phyloP scores from a whole-genome alignment of 2,888 invertebrate genomes.

The Caenorhabditis sp. region DNA sequence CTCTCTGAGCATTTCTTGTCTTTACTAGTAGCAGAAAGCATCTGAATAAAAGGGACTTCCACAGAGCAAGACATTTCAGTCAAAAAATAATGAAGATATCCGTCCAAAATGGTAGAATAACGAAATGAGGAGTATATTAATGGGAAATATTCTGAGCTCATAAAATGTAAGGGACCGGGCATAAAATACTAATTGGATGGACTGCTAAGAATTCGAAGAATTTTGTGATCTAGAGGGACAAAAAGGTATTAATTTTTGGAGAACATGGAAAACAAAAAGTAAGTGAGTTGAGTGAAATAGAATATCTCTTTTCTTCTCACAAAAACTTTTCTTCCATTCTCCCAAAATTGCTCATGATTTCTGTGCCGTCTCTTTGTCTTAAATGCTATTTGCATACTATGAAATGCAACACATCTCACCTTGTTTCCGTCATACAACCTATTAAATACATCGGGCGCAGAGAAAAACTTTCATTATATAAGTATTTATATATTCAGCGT shows the following conservation, averaged over 20 bases:
- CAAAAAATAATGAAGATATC: too few relatives aligned
- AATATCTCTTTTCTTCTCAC: slow-evolving; percentile 22
- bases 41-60: slow-evolving; percentile 27
- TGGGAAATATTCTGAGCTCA: slow-evolving; percentile 49
- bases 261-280: slow-evolving; percentile 1
- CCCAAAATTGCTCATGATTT: slow-evolving; percentile 25
- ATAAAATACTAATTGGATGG: slow-evolving; percentile 49
- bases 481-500: too few relatives aligned
- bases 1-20: slow-evolving; percentile 26
- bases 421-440: slow-evolving; percentile 48
- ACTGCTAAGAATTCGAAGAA: background rate
- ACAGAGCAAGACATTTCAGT: slow-evolving; percentile 19
- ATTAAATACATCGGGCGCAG: slow-evolving; percentile 15
- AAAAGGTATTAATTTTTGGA: background rate
- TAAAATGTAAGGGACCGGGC: slow-evolving; percentile 38
- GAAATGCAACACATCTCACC: slow-evolving; percentile 62
- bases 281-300: slow-evolving; percentile 23
- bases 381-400: slow-evolving; percentile 25
- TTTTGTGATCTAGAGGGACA: too few relatives aligned
- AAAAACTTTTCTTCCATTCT: slow-evolving; percentile 8
- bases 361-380: slow-evolving; percentile 21
- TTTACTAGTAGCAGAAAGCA: slow-evolving; percentile 46
- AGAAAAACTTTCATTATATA: background rate
- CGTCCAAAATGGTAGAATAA: slow-evolving; percentile 3
- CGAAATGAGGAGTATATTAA: background rate